Evolutionary conservation across 2,888 invertebrate genomes (phyloP), one percentile per base, ranked within the genome.

Genomic region (Agonopterix arenella): DNA sequence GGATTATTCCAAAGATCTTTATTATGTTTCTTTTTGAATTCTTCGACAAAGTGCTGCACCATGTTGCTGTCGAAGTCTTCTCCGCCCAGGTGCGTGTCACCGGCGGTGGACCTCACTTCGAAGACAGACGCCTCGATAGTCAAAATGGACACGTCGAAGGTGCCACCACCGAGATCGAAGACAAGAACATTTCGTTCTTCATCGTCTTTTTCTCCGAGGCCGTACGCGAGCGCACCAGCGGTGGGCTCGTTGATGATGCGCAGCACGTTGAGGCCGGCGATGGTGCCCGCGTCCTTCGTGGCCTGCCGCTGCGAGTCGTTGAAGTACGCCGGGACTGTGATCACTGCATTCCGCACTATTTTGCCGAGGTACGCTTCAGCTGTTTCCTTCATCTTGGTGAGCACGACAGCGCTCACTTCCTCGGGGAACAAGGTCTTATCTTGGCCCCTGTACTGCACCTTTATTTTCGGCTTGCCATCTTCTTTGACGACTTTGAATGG

Each of bases 221-320:
- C 93, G 70, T 93, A 93, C 10, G 93, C 92, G 42, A 93, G 72
- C 45, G 92, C 90, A 9, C 92, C 93, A 4, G 92, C 92, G 4
- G 93, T 94, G 1, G 94, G 94, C 68, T 95, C 94, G 71, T 94
- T 94, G 61, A 94, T 93, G 59, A 95, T 94, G 52, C 94, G 84
- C 45, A 95, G 76, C 1, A 95, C 93, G 70, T 94, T 94, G 44
- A 95, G 72, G 10, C 93, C 93, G 52, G 92, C 90, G 61, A 91
- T 91, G 38, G 76, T 80, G 1, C 94, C 94, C 37, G 95, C 94
- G 76, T 95, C 94, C 72, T 94, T 94, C 8, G 94, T 94, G 53
- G 92, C 92, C 70, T 92, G 92, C 1, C 92, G 77, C 60, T 92
- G 92, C 0, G 91, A 90, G 64, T 92, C 92, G 59, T 92, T 92